A percentile compares a stretch with the other conserved stretches of the same genome.
Evolutionary conservation across 2,888 invertebrate genomes (phyloP).

Genomic region (Hymenopus coronatus): DNA sequence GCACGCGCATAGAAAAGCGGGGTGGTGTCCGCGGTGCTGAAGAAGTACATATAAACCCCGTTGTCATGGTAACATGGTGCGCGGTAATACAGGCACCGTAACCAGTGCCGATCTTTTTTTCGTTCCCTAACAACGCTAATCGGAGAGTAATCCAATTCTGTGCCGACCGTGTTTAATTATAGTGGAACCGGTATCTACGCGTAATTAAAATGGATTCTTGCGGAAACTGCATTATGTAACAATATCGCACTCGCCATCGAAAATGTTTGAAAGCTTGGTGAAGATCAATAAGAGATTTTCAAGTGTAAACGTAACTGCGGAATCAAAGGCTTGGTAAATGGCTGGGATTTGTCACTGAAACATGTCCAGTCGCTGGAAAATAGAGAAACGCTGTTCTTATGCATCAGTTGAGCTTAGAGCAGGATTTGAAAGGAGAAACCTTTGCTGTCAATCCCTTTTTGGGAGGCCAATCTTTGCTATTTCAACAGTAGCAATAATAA

Average conservation of each 20-base stretch:
- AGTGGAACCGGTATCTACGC: neutral
- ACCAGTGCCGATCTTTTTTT: neutral
- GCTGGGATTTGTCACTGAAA: neutral
- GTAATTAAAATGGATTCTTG: neutral
- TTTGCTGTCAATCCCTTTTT: too few relatives aligned
- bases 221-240: neutral
- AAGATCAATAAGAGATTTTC: neutral
- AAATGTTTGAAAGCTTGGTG: neutral
- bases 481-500: too few relatives aligned
- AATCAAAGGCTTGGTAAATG: neutral
- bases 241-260: neutral
- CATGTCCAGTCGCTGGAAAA: neutral
- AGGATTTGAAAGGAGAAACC: too few relatives aligned
- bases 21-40: neutral
- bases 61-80: neutral
- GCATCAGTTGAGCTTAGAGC: too few relatives aligned
- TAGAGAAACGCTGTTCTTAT: neutral
- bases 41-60: neutral
- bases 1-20: too few relatives aligned
- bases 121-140: neutral
- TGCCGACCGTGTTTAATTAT: neutral
- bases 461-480: too few relatives aligned
- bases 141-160: neutral
- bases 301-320: neutral
- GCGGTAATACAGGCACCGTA: neutral